Conservation (phyloP, 2,113 vertebrate genomes). For the Zapornia atra region DNA sequence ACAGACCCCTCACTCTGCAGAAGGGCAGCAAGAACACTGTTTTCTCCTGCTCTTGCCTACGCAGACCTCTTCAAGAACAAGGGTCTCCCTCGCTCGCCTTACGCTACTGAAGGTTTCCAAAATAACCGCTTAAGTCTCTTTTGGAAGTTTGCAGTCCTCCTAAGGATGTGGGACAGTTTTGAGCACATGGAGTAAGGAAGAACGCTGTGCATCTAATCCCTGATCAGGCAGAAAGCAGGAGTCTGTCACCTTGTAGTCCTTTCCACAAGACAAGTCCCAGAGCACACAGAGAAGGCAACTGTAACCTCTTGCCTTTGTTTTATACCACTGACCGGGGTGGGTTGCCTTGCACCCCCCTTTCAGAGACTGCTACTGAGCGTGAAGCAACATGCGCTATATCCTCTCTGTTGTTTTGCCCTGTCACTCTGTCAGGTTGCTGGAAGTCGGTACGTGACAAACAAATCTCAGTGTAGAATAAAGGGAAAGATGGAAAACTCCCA, state of each 20-base stretch:
- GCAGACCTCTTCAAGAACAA: background rate
- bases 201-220: background rate
- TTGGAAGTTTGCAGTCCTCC: background rate
- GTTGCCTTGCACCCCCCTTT: background rate
- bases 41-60: background rate
- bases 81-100: background rate
- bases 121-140: background rate
- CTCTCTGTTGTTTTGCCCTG: background rate
- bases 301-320: background rate
- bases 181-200: background rate
- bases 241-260: background rate
- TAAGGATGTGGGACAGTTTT: background rate
- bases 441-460: fast-evolving
- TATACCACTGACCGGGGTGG: fast-evolving
- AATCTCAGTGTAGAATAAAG: background rate
- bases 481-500: background rate
- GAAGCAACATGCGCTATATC: fast-evolving
- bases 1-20: background rate
- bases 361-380: background rate
- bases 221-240: background rate
- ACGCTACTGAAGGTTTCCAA: background rate
- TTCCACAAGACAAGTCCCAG: background rate
- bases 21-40: fast-evolving
- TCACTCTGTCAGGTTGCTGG: background rate
- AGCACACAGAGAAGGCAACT: background rate